phyloP scores from a whole-genome alignment of 2,797 vertebrate species.

The Orientallactaga sibirica region DNA sequence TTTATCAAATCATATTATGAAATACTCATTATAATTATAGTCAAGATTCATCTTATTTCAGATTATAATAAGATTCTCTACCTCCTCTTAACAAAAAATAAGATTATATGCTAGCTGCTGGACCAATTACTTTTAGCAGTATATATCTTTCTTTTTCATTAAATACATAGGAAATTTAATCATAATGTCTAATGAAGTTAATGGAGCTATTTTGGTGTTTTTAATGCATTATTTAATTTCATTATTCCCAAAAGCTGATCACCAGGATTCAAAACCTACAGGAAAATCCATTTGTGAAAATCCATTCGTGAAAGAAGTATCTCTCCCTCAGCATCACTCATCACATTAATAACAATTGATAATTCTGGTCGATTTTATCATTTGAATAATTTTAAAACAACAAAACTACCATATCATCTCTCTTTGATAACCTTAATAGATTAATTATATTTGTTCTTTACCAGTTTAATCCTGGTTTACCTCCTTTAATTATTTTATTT shows the following conservation, averaged over 20 bases:
- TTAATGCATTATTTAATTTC: slow-evolving; percentile 72
- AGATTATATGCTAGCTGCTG: slow-evolving; percentile 74
- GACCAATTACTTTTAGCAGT: slow-evolving; percentile 71
- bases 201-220: slow-evolving; percentile 77
- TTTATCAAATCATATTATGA: slow-evolving; percentile 73
- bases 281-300: slow-evolving; percentile 57
- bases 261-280: slow-evolving; percentile 47
- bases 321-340: slow-evolving; percentile 10
- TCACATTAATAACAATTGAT: slow-evolving; percentile 55
- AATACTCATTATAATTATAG: slow-evolving; percentile 72
- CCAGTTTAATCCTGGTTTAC: slow-evolving; percentile 30
- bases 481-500: slow-evolving; percentile 16
- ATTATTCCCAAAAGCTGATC: slow-evolving; percentile 71
- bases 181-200: slow-evolving; percentile 77
- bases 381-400: slow-evolving; percentile 61
- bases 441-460: slow-evolving; percentile 2
- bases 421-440: slow-evolving; percentile 46
- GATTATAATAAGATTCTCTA: slow-evolving; percentile 78
- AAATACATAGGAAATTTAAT: slow-evolving; percentile 78
- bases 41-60: slow-evolving; percentile 74
- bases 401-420: slow-evolving; percentile 8
- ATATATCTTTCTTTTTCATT: slow-evolving; percentile 82
- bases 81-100: slow-evolving; percentile 79
- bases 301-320: slow-evolving; percentile 55
- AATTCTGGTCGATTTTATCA: slow-evolving; percentile 20